phyloP scores from a whole-genome alignment of 2,797 vertebrate genomes.

The Cephalopachus bancanus region DNA sequence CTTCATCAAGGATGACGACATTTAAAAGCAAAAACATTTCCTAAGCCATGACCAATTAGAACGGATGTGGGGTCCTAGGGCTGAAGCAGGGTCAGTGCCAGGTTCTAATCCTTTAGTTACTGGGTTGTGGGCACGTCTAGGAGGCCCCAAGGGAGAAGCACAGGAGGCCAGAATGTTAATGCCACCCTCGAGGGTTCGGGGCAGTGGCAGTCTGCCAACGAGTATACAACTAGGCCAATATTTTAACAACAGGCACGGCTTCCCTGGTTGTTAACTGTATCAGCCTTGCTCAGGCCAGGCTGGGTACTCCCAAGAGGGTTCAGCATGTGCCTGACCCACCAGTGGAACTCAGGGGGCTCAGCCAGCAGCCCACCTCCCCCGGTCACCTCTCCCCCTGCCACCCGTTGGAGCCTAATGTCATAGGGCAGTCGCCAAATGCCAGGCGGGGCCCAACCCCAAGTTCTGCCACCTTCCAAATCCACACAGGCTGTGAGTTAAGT shows the following conservation, averaged over 20 bases:
- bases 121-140: background rate
- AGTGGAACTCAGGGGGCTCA: background rate
- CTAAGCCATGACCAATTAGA: background rate
- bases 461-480: background rate
- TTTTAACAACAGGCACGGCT: background rate
- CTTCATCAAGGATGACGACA: background rate
- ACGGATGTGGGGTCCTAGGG: background rate
- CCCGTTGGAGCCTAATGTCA: background rate
- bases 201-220: background rate
- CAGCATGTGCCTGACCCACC: background rate
- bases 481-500: background rate
- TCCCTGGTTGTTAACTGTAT: background rate
- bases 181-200: background rate
- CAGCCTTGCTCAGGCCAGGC: background rate
- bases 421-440: background rate
- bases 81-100: background rate
- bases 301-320: background rate
- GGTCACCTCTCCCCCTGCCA: background rate
- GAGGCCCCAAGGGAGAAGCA: background rate
- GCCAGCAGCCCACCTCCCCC: background rate
- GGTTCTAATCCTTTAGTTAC: background rate
- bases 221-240: accelerated
- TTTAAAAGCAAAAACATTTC: background rate
- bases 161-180: no score
- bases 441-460: background rate